Conservation (phyloP, 23 tunicate species). For the Halocynthia aurantium region DNA sequence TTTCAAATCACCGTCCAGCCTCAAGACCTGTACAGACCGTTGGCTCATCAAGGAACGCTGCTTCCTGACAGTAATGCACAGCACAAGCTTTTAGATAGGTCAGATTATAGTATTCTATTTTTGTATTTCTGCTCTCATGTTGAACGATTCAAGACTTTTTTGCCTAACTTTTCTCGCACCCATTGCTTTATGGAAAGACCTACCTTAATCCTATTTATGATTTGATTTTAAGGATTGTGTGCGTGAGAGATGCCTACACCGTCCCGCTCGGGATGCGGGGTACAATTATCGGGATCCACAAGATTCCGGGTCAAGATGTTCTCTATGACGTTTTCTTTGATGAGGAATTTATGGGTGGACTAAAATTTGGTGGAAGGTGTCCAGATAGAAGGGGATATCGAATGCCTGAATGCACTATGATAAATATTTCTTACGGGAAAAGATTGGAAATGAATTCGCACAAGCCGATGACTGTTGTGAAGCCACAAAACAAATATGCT, state of each 20-base stretch:
- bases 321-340: slow-evolving; percentile 86
- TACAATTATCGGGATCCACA: slow-evolving; percentile 81
- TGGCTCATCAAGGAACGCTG: slow-evolving; percentile 72
- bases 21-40: slow-evolving; percentile 48
- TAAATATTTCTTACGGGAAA: slow-evolving; percentile 71
- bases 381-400: slow-evolving; percentile 87
- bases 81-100: slow-evolving; percentile 78
- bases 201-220: not conserved
- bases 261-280: slow-evolving; percentile 91
- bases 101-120: not conserved
- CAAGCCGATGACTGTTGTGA: slow-evolving; percentile 75
- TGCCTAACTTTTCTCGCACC: not conserved
- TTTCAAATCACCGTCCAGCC: slow-evolving; percentile 28
- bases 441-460: slow-evolving; percentile 21
- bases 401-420: slow-evolving; percentile 72
- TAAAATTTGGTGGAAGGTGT: slow-evolving; percentile 64
- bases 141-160: not conserved
- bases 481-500: slow-evolving; percentile 52
- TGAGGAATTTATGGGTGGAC: slow-evolving; percentile 89
- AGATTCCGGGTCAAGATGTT: slow-evolving; percentile 36
- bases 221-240: slow-evolving; percentile 65
- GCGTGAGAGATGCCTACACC: slow-evolving; percentile 72
- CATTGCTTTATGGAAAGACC: not conserved
- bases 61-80: slow-evolving; percentile 66
- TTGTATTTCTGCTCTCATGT: not conserved